Conservation (phyloP, 2,888 invertebrate genomes). For the Sesia bembeciformis region DNA sequence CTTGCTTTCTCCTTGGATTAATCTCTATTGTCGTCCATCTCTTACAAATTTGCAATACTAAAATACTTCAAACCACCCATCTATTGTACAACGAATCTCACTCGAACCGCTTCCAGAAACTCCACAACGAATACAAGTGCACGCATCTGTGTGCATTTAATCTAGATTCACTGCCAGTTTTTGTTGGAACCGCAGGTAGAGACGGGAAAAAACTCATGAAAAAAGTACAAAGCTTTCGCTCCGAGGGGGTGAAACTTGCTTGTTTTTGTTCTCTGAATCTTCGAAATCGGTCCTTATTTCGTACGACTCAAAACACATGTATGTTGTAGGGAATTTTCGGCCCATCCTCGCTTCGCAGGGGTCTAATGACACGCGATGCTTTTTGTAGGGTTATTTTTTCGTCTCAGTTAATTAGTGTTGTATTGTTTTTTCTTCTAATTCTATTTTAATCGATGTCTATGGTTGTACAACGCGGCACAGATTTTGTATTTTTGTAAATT, state of each 20-base stretch:
- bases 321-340: not conserved
- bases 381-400: conserved; percentile 32
- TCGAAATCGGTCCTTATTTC: conserved; percentile 1
- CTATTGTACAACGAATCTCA: not conserved
- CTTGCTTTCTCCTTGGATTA: too few relatives aligned
- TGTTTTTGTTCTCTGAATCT: conserved; percentile 12
- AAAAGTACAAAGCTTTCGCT: conserved; percentile 30
- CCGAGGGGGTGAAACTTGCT: conserved; percentile 38
- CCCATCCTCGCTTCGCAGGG: conserved; percentile 32
- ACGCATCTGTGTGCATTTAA: conserved; percentile 2
- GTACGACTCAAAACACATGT: not conserved
- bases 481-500: conserved; percentile 7
- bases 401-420: conserved; percentile 51
- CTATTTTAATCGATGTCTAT: conserved; percentile 24
- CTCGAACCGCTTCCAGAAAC: not conserved
- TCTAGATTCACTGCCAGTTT: conserved; percentile 21
- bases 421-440: conserved; percentile 35
- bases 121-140: conserved; percentile 1
- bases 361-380: conserved; percentile 60
- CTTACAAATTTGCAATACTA: too few relatives aligned
- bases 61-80: not conserved
- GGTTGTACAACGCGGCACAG: conserved; percentile 17
- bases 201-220: conserved; percentile 32
- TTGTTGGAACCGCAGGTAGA: conserved; percentile 53
- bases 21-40: too few relatives aligned